Percentiles rank a stretch among this genome's conserved stretches.
These are phyloP conservation scores for Lasiommata megera DNA, from an alignment of 2,888 invertebrate species.

Conservation along the genomic window DNA sequence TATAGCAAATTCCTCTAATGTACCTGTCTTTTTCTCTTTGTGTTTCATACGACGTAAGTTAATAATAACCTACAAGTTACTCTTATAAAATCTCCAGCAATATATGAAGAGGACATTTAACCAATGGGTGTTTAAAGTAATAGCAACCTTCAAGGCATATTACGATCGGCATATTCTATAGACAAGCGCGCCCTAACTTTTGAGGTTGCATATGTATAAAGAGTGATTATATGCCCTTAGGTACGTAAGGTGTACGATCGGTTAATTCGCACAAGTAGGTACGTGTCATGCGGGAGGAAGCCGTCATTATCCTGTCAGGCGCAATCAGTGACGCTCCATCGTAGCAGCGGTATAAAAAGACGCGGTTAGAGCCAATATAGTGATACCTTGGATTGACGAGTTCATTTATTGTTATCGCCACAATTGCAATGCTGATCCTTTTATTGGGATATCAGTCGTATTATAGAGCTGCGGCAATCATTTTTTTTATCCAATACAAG, in stretches of 20 bases:
- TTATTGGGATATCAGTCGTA: background rate
- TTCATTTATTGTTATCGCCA: conserved; percentile 27
- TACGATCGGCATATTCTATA: too few species aligned
- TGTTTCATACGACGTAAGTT: too few species aligned
- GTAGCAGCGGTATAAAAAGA: conserved; percentile 47
- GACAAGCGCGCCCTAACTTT: background rate
- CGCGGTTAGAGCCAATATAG: conserved; percentile 27
- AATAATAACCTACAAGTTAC: too few species aligned
- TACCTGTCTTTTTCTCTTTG: too few species aligned
- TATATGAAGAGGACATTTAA: too few species aligned
- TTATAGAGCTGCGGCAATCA: too few species aligned
- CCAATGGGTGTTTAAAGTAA: too few species aligned
- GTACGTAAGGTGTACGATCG: conserved; percentile 43
- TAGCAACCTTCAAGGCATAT: too few species aligned
- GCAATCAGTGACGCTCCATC: conserved; percentile 60
- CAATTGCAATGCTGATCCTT: conserved; percentile 10
- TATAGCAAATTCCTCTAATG: too few species aligned
- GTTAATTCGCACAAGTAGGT: conserved; percentile 59
- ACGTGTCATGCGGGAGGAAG: conserved; percentile 75
- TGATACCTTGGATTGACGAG: conserved; percentile 18
- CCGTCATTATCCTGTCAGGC: conserved; percentile 76
- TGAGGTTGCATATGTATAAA: background rate
- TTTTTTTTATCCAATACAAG: too few species aligned
- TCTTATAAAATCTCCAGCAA: too few species aligned
- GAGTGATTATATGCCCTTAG: conserved; percentile 59